Evolutionary conservation across 2,888 invertebrate genomes (phyloP), one percentile per base, ranked within the genome.

Genomic region (Pomacea canaliculata): DNA sequence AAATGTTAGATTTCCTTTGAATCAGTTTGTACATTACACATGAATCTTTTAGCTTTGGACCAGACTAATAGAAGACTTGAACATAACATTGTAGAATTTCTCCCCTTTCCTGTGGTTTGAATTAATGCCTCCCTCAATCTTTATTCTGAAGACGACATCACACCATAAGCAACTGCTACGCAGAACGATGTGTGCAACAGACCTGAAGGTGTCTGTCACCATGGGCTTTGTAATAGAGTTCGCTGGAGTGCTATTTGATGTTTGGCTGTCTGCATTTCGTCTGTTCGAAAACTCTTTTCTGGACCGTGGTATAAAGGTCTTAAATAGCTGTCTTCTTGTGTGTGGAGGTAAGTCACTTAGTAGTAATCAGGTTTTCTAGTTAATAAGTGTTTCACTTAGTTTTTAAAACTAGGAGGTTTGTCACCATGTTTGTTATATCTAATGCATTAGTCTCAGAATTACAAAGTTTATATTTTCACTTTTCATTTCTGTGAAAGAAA

Each of bases 171-270:
- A 27, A 16, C 48, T 66, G 23, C 56, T 79, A 37, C 48, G 60
- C 0, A 60, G 48, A 8, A 65, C 60, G n/a, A 71, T 67, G 9
- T 86, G 86, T 77, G 68, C 66, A 16, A 78, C 85, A 9, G 85
- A 85, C 75, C 79, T 86, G 18, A 80, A 79, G 51, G 82, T 85
- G 49, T 74, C 85, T 7, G 71, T 81, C 8, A 63, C 79, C 51
- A 69, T 80, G 4, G 87, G 87, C 0, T 85, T 84, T 69, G 46
- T 82, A 18, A 71, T 87, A 1, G 87, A 87, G 77, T 81, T 83
- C 70, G 59, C 70, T 48, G 85, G 82, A 1, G 83, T 84, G 16
- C 51, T 82, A 10, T 82, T 81, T 37, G 85, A 85, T 37, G 78
- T 81, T 13, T 85, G 84, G 84, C 73, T 85, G 48, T 76, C 78